Base-by-base conservation (phyloP, 1,140 invertebrate species). In the Drosophila pseudoobscura region DNA sequence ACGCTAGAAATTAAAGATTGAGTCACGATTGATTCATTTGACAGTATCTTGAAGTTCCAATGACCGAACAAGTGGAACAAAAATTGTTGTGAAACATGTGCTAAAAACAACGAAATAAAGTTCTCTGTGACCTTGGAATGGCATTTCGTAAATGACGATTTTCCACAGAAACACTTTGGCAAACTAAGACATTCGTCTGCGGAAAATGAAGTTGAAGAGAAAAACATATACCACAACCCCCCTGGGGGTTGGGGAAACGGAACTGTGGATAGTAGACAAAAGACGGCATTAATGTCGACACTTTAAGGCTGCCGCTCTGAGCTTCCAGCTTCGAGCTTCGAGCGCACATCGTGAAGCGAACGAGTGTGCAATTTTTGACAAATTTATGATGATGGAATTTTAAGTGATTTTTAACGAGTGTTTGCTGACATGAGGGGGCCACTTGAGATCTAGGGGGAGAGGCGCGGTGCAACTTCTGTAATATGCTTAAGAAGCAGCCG, bases 321-420 rank as follows among this genome's bases (percentile, higher is more conserved):
- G 29, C 29, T 7, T 0, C 6, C 55, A 50, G 17, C 17, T 7
- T 0, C 6, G 61, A 50, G 17, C 17, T 17, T 17, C 17, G 17
- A 17, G 17, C 17, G 17, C 17, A 17, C 17, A 17, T 50, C 63
- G 41, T 11, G 11, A 24, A 46, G 64, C 44, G 24, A 65, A 45
- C 31, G 35, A 75, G 45, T 56, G 45, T 56, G 41, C 44, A 73
- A 69, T 78, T 80, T 84, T 87, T 90, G 89, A 90, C 82, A 90
- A 90, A 90, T 90, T 90, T 90, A 90, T 90, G 89, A 90, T 90
- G 89, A 90, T 90, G 89, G 89, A 90, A 90, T 87, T 90, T 90
- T 90, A 90, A 90, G 89, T 90, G 89, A 90, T 87, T 90, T 90
- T 90, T 90, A 90, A 90, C 84, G 89, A 90, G 89, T 65, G 57